Evolutionary conservation across 2,113 vertebrate species (phyloP).

Genomic region (Hypanus sabinus): DNA sequence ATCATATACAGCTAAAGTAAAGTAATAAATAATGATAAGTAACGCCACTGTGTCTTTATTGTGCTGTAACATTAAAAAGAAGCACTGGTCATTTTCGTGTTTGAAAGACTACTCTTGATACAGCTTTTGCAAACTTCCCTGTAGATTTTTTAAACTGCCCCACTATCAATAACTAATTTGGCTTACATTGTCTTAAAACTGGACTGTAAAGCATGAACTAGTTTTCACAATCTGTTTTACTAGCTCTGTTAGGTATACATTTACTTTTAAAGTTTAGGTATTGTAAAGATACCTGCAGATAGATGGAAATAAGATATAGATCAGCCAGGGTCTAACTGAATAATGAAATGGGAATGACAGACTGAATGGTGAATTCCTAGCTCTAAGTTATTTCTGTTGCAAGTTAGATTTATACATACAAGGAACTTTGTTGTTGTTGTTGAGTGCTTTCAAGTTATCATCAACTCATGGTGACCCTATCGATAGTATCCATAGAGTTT

Average conservation of each 20-base stretch:
- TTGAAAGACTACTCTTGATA: no score
- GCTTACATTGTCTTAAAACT: background rate
- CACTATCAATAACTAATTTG: background rate
- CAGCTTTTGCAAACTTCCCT: background rate
- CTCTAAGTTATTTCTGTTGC: no score
- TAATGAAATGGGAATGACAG: background rate
- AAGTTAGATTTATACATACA: background rate
- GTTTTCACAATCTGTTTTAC: background rate
- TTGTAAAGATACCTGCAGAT: background rate
- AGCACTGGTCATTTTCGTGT: background rate
- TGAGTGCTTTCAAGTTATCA: no score
- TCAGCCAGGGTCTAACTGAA: background rate
- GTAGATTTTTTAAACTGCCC: background rate
- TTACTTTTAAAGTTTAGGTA: background rate
- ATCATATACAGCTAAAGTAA: slow-evolving; percentile 72
- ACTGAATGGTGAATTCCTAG: background rate
- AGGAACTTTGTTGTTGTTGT: background rate
- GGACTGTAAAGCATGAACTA: background rate
- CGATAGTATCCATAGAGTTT: no score
- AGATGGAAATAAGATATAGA: background rate
- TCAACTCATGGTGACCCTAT: no score
- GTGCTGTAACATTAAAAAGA: background rate
- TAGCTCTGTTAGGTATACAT: background rate
- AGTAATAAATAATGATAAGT: background rate
- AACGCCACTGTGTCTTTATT: background rate